Evolutionary conservation across 2,888 invertebrate genomes (phyloP).

Genomic region (Aproaerema taeniolella): DNA sequence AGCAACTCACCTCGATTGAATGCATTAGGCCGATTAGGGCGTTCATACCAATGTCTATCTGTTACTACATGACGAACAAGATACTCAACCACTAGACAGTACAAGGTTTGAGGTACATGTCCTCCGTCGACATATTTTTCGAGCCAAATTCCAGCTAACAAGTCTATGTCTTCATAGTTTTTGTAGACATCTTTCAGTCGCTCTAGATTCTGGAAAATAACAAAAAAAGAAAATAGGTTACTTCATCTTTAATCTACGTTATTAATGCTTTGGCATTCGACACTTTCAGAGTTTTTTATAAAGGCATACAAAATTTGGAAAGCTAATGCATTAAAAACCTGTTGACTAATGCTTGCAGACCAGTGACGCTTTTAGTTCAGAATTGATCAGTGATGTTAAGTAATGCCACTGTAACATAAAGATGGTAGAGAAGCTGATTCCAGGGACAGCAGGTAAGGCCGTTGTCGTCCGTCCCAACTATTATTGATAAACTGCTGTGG

Average conservation of each 20-base stretch:
- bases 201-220: conserved; percentile 29
- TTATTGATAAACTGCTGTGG: too few species aligned
- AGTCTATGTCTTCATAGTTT: conserved; percentile 88
- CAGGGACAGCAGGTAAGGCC: too few species aligned
- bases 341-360: too few species aligned
- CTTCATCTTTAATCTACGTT: not conserved
- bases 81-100: conserved; percentile 90
- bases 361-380: too few species aligned
- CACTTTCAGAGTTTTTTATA: not conserved
- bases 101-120: conserved; percentile 89
- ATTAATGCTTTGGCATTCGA: too few species aligned
- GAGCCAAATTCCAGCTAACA: conserved; percentile 91
- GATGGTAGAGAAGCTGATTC: too few species aligned
- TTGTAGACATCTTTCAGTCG: conserved; percentile 30
- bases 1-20: conserved; percentile 38
- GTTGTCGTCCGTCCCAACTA: too few species aligned
- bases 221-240: not conserved
- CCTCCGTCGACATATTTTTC: conserved; percentile 88
- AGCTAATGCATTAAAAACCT: too few species aligned
- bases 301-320: not conserved
- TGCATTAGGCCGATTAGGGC: conserved; percentile 34
- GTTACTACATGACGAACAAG: conserved; percentile 85
- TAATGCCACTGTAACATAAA: too few species aligned
- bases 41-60: conserved; percentile 87
- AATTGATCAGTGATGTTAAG: too few species aligned